Conservation (phyloP, 2,113 vertebrate genomes). For the Delphinus delphis region DNA sequence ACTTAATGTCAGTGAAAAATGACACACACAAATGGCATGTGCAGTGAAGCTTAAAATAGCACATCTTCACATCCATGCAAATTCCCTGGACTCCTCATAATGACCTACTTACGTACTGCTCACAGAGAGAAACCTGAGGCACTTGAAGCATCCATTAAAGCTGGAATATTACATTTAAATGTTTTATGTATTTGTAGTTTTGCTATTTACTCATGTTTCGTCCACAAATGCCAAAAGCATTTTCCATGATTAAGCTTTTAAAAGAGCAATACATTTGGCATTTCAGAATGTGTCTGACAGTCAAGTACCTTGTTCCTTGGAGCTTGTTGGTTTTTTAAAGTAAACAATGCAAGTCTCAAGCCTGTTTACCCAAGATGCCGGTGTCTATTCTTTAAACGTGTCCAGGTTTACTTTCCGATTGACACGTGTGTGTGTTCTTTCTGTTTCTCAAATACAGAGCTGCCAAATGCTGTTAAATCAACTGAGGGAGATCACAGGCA, state of each 20-base stretch:
- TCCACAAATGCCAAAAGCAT: neutral
- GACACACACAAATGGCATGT: constrained; percentile 90
- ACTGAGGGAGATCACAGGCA: constrained; percentile 95
- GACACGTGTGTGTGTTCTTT: neutral
- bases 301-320: neutral
- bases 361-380: neutral
- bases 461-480: constrained; percentile 91
- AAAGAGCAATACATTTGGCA: neutral
- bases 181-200: constrained; percentile 15
- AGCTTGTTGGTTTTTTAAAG: neutral
- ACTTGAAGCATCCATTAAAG: neutral
- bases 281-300: neutral
- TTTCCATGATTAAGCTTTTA: neutral
- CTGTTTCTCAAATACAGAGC: constrained; percentile 81
- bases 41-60: constrained; percentile 92
- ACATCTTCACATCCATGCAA: constrained; percentile 74
- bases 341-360: neutral
- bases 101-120: constrained; percentile 81
- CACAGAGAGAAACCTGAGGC: neutral
- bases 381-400: neutral
- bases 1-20: constrained; percentile 84
- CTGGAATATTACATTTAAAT: neutral
- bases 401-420: constrained; percentile 19
- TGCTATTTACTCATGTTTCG: constrained; percentile 4
- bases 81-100: constrained; percentile 86